Conservation (phyloP, 2,797 vertebrate species). For the Ctenochaetus hawaiiensis region DNA sequence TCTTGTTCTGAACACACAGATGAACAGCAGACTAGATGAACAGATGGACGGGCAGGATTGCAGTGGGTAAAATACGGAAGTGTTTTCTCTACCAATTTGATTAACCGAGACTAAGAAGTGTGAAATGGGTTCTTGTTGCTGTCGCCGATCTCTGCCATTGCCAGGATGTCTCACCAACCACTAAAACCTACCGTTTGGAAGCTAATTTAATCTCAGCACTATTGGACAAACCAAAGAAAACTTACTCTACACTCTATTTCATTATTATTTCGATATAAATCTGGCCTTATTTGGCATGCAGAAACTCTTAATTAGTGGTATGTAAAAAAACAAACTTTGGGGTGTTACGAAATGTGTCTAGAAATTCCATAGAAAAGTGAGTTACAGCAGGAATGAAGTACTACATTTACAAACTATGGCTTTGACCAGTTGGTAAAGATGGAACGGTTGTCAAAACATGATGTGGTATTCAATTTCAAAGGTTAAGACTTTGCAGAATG, state of each 20-base stretch:
- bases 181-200: constrained; percentile 42
- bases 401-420: constrained; percentile 58
- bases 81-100: constrained; percentile 16
- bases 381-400: constrained; percentile 28
- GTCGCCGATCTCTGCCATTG: constrained; percentile 25
- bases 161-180: constrained; percentile 9
- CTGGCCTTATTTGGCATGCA: constrained; percentile 56
- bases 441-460: not conserved
- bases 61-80: constrained; percentile 38
- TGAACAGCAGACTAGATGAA: constrained; percentile 21
- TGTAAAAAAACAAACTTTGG: constrained; percentile 20
- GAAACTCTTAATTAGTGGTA: constrained; percentile 22
- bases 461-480: constrained; percentile 22
- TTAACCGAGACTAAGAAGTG: constrained; percentile 31
- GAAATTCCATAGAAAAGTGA: constrained; percentile 68
- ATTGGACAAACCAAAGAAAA: constrained; percentile 42
- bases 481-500: constrained; percentile 43
- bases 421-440: constrained; percentile 35
- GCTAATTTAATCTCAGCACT: constrained; percentile 24
- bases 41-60: constrained; percentile 50
- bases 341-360: constrained; percentile 57
- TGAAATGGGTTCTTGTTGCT: constrained; percentile 30
- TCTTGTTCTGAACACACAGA: not conserved
- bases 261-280: constrained; percentile 30
- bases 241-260: constrained; percentile 23